These are phyloP conservation scores for Diplolepis rosae DNA, from an alignment of 2,888 invertebrate genomes.

Conservation along the genomic window DNA sequence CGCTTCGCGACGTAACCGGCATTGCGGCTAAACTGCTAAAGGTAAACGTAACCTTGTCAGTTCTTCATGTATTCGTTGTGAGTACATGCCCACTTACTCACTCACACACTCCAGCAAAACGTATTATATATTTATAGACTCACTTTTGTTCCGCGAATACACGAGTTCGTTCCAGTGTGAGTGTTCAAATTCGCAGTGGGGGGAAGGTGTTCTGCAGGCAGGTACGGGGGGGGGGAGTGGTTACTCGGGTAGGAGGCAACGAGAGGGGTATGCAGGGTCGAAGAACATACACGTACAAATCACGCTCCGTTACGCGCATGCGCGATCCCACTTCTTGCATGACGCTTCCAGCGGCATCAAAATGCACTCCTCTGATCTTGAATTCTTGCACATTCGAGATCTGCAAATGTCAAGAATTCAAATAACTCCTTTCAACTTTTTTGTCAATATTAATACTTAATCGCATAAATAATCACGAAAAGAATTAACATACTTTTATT, in stretches of 20 bases:
- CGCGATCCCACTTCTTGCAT: constrained; percentile 41
- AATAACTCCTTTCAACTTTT: not conserved
- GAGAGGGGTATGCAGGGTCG: not conserved
- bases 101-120: constrained; percentile 10
- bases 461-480: too few relatives aligned
- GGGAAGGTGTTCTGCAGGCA: not conserved
- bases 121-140: not conserved
- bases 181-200: not conserved
- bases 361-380: constrained; percentile 32
- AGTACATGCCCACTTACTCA: not conserved
- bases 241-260: not conserved
- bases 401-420: constrained; percentile 8
- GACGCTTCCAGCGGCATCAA: constrained; percentile 41
- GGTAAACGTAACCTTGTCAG: constrained; percentile 56
- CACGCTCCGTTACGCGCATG: constrained; percentile 50
- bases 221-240: not conserved
- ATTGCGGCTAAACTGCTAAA: constrained; percentile 50
- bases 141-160: not conserved
- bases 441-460: too few relatives aligned
- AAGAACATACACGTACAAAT: not conserved
- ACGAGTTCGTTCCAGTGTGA: not conserved
- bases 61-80: constrained; percentile 27
- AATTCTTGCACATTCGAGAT: constrained; percentile 16
- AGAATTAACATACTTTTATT: too few relatives aligned
- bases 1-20: constrained; percentile 59